Evolutionary conservation across 1,140 invertebrate species (phyloP).

Genomic region (Xylocopa sonorina): DNA sequence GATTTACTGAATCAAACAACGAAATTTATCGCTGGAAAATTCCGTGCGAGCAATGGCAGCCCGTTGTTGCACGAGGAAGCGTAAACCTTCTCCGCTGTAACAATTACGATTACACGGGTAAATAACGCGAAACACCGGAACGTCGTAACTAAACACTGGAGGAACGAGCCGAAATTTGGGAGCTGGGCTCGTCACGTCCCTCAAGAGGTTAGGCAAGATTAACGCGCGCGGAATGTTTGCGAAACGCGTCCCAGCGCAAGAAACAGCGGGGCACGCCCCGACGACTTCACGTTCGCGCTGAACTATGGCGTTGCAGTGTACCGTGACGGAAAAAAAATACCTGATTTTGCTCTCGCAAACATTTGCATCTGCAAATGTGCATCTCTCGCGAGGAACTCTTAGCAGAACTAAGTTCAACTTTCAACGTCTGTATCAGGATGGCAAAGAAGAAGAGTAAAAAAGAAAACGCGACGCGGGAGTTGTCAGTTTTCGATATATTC

Average conservation of each 20-base stretch:
- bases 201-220: background rate
- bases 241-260: background rate
- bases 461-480: background rate
- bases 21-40: too few relatives aligned
- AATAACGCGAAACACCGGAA: background rate
- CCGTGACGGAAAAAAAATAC: background rate
- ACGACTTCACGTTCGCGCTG: background rate
- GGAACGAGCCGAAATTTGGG: background rate
- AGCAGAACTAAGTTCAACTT: background rate
- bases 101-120: background rate
- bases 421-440: too few relatives aligned
- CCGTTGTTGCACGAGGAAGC: background rate
- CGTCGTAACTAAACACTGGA: too few relatives aligned
- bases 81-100: background rate
- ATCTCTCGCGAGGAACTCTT: background rate
- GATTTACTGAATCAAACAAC: too few relatives aligned
- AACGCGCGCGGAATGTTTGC: background rate
- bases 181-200: background rate
- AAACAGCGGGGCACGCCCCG: background rate
- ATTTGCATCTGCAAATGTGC: background rate
- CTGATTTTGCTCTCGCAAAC: background rate
- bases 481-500: background rate
- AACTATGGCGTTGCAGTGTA: too few relatives aligned
- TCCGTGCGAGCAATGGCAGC: too few relatives aligned
- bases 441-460: too few relatives aligned